Conservation (phyloP, 2,888 invertebrate species). For the Hymenopus coronatus region DNA sequence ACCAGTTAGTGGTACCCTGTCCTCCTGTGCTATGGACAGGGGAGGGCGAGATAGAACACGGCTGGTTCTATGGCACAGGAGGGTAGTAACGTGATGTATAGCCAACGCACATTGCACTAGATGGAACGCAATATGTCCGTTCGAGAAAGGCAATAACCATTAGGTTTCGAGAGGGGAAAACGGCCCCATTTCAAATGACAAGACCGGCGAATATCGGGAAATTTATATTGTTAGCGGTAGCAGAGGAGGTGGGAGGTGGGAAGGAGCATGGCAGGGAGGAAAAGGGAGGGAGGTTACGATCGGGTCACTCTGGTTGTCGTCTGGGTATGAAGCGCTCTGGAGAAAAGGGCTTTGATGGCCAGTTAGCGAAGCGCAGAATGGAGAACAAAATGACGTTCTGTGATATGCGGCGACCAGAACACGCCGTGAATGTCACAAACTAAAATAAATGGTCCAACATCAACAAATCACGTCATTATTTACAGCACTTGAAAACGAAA, state of each 20-base stretch:
- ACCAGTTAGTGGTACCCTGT: background rate
- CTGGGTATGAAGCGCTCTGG: slow-evolving; percentile 28
- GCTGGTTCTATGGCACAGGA: background rate
- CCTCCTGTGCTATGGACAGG: background rate
- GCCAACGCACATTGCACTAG: slow-evolving; percentile 58
- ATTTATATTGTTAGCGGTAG: slow-evolving; percentile 50
- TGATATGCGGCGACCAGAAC: background rate
- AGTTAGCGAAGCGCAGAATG: background rate
- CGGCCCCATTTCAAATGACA: slow-evolving; percentile 57
- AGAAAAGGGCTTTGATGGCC: background rate
- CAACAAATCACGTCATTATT: background rate
- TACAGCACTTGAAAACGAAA: background rate
- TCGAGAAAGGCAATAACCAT: slow-evolving; percentile 60
- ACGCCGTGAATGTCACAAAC: background rate
- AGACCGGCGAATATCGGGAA: slow-evolving; percentile 59
- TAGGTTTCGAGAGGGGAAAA: slow-evolving; percentile 44
- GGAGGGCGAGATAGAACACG: background rate
- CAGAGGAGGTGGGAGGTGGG: slow-evolving; percentile 14
- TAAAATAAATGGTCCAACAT: background rate
- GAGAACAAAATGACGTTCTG: background rate
- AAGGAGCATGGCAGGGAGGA: slow-evolving; percentile 5
- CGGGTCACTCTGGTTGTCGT: slow-evolving; percentile 26
- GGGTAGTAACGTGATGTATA: slow-evolving; percentile 49
- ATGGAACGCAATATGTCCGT: slow-evolving; percentile 60
- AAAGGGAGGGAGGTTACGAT: slow-evolving; percentile 29